A percentile compares a stretch with the other conserved stretches of the same genome.
phyloP scores from a whole-genome alignment of 2,888 invertebrate species.

The Tetragonula carbonaria region DNA sequence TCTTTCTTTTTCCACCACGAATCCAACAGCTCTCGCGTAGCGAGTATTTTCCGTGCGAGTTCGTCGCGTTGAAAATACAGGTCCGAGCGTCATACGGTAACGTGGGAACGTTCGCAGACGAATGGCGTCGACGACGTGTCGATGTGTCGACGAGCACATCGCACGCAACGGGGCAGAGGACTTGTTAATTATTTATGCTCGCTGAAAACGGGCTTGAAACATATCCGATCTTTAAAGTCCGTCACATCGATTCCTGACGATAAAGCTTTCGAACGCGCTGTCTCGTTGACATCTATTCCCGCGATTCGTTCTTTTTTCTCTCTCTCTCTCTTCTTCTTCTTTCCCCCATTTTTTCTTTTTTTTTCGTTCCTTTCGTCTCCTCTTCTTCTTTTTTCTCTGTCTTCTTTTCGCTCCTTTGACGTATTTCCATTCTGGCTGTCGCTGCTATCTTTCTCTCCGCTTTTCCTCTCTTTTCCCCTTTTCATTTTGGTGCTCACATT shows the following conservation, averaged over 20 bases:
- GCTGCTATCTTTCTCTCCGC: not conserved
- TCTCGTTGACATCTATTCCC: not conserved
- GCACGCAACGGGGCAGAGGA: not conserved
- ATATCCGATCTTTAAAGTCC: not conserved
- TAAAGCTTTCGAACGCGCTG: slow-evolving; percentile 16
- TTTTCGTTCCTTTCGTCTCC: not conserved
- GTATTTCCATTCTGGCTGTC: not conserved
- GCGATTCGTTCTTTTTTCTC: not conserved
- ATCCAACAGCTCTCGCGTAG: not conserved
- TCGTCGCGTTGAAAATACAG: not conserved
- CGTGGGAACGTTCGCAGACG: slow-evolving; percentile 23
- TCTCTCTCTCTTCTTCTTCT: too few relatives aligned
- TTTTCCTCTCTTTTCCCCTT: not conserved
- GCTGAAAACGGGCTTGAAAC: slow-evolving; percentile 4
- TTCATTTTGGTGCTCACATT: slow-evolving; percentile 4
- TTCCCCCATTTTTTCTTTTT: not conserved
- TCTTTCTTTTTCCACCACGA: too few relatives aligned
- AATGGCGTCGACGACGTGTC: not conserved
- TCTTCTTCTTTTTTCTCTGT: not conserved
- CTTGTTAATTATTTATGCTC: slow-evolving; percentile 47
- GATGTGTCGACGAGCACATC: not conserved
- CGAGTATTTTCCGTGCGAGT: not conserved
- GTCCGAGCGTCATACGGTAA: not conserved
- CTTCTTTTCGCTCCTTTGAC: not conserved
- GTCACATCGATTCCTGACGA: not conserved